These are phyloP conservation scores for Acromyrmex heyeri DNA, from an alignment of 1,140 invertebrate genomes.

Conservation along the genomic window DNA sequence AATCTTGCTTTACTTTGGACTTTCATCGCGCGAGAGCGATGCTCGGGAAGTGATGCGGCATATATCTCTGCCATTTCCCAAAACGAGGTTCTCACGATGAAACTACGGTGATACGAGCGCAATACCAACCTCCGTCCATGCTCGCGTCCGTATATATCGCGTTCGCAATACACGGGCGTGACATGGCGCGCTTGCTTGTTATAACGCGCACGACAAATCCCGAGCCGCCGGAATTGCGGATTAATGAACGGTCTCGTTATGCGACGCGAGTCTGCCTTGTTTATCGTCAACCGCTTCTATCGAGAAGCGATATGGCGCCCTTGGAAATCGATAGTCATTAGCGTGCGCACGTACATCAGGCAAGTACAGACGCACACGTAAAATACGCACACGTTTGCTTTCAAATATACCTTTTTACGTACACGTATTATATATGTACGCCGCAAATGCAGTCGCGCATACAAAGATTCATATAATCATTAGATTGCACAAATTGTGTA, in stretches of 20 bases:
- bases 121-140: background rate
- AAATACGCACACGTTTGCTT: background rate
- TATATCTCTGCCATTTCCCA: background rate
- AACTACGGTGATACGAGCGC: background rate
- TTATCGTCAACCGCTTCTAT: slow-evolving; percentile 53
- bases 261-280: slow-evolving; percentile 52
- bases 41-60: background rate
- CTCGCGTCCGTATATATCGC: background rate
- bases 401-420: background rate
- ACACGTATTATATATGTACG: background rate
- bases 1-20: slow-evolving; percentile 32
- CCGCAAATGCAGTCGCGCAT: background rate
- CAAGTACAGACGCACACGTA: background rate
- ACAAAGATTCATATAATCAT: background rate
- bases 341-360: slow-evolving; percentile 12
- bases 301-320: slow-evolving; percentile 16
- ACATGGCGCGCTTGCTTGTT: slow-evolving; percentile 36
- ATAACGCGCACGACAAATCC: slow-evolving; percentile 71
- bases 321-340: slow-evolving; percentile 67
- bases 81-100: slow-evolving; percentile 7
- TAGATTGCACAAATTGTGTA: background rate
- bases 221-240: slow-evolving; percentile 63
- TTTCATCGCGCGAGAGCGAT: slow-evolving; percentile 1
- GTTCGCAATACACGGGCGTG: background rate
- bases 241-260: slow-evolving; percentile 70